Base-by-base conservation (phyloP, 2,888 invertebrate species). In the Meiosimyza platycephala region DNA sequence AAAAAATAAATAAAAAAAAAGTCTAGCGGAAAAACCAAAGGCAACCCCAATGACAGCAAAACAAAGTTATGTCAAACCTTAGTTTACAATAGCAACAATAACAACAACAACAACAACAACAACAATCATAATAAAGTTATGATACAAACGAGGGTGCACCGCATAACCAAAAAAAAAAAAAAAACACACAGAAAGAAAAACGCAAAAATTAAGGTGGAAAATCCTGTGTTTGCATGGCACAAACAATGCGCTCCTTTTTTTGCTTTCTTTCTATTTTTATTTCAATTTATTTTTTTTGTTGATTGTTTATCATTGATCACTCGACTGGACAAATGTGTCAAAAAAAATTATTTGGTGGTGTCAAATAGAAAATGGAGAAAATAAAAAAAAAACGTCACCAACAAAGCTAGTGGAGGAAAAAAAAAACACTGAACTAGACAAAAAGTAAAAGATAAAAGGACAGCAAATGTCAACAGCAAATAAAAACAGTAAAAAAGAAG, bases 301-400 rank as follows among this genome's bases (percentile, higher is more conserved):
- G 60, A 22, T 22, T 60, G 60, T 15, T 33, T 60, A 22, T 22
- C 60, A 40, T 60, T 60, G 60, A 60, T 33, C 60, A 60, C 60
- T 60, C 33, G 7, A n/a, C 60, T 60, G 60, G 33, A 33, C 60
- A 60, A 60, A 60, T 40, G 28, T 60, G 60, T 33, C 60, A 33
- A 60, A 60, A 60, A 13, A 22, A 22, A 15, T 60, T 60, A 33
- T n/a, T 12, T 22, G 60, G n/a, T 15, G 60, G 60, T 60, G 33
- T 33, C 13, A 60, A 33, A 60, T 7, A 33, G n/a, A n/a, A 54
- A 57, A 57, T 22, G 4, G 28, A 57, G 1, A 22, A 16, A n/a
- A 55, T 5, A 11, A 12, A 55, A 60, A 28, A 6, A 22, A 40
- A 48, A n/a, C n/a, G n/a, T 4, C 16, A 15, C 18, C 40, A 40